phyloP scores from a whole-genome alignment of 1,140 invertebrate genomes.

The Drosophila cardini region DNA sequence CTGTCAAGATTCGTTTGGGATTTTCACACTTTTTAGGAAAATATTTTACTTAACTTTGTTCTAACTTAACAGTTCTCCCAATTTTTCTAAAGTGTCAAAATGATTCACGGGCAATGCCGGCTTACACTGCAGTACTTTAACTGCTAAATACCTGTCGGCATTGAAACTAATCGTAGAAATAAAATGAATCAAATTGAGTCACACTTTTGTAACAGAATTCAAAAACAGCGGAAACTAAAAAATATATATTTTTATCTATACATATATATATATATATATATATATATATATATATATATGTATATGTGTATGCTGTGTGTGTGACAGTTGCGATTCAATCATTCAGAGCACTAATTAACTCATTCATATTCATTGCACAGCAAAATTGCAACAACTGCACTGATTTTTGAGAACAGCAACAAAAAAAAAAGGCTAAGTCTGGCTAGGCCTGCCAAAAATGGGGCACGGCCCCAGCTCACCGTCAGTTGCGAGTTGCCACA shows the following conservation, averaged over 20 bases:
- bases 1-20: no score
- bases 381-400: constrained; percentile 14
- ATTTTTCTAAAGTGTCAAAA: no score
- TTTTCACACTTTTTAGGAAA: no score
- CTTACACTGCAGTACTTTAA: no score
- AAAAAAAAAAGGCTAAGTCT: constrained; percentile 15
- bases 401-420: constrained; percentile 5
- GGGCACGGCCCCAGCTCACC: constrained; percentile 6
- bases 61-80: no score
- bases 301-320: not conserved
- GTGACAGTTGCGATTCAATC: constrained; percentile 44
- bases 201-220: not conserved
- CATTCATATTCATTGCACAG: constrained; percentile 52
- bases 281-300: not conserved
- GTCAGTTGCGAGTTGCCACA: constrained; percentile 4
- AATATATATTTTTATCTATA: no score
- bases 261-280: not conserved
- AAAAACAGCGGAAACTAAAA: not conserved
- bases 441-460: constrained; percentile 3
- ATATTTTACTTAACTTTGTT: no score
- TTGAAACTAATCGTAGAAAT: no score
- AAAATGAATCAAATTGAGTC: constrained; percentile 1
- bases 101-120: no score
- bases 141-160: not conserved
- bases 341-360: constrained; percentile 51